Percentiles rank a stretch among this genome's conserved stretches.
These are phyloP conservation scores for Prunella himalayana DNA, from an alignment of 2,113 vertebrate species.

Conservation along the genomic window DNA sequence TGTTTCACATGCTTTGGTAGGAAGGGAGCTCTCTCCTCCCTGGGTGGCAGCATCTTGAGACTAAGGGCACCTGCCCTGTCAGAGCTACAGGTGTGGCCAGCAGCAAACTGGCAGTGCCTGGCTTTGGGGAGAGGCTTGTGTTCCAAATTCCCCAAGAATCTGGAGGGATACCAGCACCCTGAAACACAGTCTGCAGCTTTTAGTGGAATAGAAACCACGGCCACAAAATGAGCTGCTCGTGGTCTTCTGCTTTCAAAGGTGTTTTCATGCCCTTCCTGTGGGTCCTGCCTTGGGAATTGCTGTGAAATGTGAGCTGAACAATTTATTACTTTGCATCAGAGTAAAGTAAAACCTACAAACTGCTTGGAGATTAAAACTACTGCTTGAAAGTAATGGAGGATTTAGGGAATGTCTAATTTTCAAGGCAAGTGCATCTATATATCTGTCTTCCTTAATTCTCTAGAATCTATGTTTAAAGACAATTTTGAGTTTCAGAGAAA, in stretches of 20 bases:
- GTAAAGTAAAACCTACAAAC: neutral
- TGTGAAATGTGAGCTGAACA: neutral
- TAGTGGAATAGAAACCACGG: neutral
- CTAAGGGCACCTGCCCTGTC: neutral
- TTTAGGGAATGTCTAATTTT: neutral
- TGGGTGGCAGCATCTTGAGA: neutral
- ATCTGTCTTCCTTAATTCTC: neutral
- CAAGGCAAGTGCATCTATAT: neutral
- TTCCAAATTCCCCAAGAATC: neutral
- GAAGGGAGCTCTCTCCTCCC: neutral
- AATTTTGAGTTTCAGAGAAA: neutral
- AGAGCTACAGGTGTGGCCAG: neutral
- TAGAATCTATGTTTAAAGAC: neutral
- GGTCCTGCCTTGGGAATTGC: neutral
- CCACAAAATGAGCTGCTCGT: neutral
- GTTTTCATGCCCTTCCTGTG: neutral
- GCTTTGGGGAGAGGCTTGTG: neutral
- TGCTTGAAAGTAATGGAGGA: neutral
- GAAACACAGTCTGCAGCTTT: neutral
- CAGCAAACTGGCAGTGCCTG: neutral
- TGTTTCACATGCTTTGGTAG: neutral
- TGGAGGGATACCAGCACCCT: neutral
- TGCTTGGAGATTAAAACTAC: neutral
- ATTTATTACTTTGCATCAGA: neutral
- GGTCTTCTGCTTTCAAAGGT: neutral